Conservation (phyloP, 2,888 invertebrate species). For the Lycaena phlaeas region DNA sequence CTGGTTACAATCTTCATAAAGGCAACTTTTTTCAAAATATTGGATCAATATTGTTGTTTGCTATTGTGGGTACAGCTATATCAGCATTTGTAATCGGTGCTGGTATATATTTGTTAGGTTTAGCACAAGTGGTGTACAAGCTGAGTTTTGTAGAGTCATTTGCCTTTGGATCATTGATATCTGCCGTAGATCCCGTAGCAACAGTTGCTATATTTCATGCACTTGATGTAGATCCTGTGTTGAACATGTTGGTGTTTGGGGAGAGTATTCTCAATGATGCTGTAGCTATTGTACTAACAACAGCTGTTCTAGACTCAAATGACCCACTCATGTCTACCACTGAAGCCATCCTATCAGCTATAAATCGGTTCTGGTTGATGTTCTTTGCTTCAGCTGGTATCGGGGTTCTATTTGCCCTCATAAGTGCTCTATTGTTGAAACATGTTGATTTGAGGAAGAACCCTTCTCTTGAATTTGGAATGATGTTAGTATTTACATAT, state of each 20-base stretch:
- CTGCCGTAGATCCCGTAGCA: slow-evolving; percentile 99
- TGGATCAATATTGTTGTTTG: slow-evolving; percentile 98
- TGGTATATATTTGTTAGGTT: slow-evolving; percentile 93
- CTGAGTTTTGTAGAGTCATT: slow-evolving; percentile 97
- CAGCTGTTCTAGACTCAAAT: slow-evolving; percentile 83
- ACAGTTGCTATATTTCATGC: slow-evolving; percentile 99
- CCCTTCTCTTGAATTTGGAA: slow-evolving; percentile 97
- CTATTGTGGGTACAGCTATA: slow-evolving; percentile 96
- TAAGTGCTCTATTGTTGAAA: slow-evolving; percentile 93
- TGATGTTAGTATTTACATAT: slow-evolving; percentile 99
- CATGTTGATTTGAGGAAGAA: slow-evolving; percentile 97
- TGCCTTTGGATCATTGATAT: slow-evolving; percentile 98
- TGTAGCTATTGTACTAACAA: slow-evolving; percentile 97
- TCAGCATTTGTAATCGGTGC: slow-evolving; percentile 98
- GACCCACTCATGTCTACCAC: slow-evolving; percentile 77
- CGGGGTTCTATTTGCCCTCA: slow-evolving; percentile 94
- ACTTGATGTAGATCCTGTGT: slow-evolving; percentile 94
- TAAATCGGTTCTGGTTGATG: slow-evolving; percentile 94
- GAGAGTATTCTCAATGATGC: slow-evolving; percentile 97
- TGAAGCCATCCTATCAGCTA: slow-evolving; percentile 89
- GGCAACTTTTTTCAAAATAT: slow-evolving; percentile 98
- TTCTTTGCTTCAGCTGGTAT: slow-evolving; percentile 99
- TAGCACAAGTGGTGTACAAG: slow-evolving; percentile 92
- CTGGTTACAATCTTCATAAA: slow-evolving; percentile 98
- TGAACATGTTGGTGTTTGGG: slow-evolving; percentile 99